phyloP scores from a whole-genome alignment of 1,140 invertebrate genomes.

The Myzus persicae region DNA sequence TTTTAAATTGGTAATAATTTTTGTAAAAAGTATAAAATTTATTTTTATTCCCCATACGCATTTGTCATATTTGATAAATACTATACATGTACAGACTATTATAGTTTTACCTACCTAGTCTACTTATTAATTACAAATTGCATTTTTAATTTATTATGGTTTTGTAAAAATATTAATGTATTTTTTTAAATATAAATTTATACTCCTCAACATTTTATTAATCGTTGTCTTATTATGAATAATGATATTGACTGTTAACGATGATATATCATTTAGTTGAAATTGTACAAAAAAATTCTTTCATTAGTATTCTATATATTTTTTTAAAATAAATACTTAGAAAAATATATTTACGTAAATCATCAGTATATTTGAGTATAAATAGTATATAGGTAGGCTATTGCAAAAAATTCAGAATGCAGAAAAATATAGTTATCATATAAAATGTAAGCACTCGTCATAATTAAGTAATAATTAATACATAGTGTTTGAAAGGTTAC shows the following conservation, averaged over 20 bases:
- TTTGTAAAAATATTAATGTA: background rate
- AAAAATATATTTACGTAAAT: background rate
- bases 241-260: too few relatives aligned
- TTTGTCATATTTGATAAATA: background rate
- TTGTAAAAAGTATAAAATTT: too few relatives aligned
- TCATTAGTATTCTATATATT: background rate
- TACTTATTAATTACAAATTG: background rate
- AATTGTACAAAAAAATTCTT: too few relatives aligned
- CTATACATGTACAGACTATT: background rate
- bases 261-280: too few relatives aligned
- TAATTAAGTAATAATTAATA: background rate
- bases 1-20: too few relatives aligned
- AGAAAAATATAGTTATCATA: background rate
- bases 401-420: background rate
- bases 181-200: background rate
- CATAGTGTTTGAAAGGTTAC: too few relatives aligned
- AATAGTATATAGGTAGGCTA: too few relatives aligned
- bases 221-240: too few relatives aligned
- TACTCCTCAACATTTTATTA: too few relatives aligned
- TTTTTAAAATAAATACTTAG: background rate
- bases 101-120: background rate
- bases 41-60: background rate
- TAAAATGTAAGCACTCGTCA: background rate
- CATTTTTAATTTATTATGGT: background rate
- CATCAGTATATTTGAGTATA: background rate